Percentiles rank a stretch among this genome's conserved stretches.
Evolutionary conservation across 2,888 invertebrate species (phyloP).

Genomic region (Lochmaea capreae): DNA sequence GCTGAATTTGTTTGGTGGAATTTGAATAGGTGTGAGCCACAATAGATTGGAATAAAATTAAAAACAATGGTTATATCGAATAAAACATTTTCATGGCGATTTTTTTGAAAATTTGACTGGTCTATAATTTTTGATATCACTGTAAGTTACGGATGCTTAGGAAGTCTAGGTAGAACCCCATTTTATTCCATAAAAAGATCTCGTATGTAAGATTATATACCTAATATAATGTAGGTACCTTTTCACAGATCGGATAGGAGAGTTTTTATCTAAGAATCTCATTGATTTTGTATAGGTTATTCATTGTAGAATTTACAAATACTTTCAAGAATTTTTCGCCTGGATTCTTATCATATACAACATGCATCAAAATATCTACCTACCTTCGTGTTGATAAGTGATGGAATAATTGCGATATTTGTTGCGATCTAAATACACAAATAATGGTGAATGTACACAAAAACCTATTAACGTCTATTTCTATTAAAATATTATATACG

Average conservation of each 20-base stretch:
- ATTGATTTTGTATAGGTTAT: neutral
- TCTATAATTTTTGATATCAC: neutral
- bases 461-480: no score
- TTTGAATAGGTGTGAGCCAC: no score
- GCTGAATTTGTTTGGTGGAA: no score
- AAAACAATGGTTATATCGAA: no score
- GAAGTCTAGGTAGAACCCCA: conserved; percentile 1
- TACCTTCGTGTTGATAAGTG: neutral
- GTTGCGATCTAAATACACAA: neutral
- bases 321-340: neutral
- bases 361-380: neutral
- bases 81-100: no score
- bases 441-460: no score
- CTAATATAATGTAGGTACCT: conserved; percentile 12
- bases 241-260: conserved; percentile 7
- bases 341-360: neutral
- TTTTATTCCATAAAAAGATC: conserved; percentile 2
- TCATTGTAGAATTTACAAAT: neutral
- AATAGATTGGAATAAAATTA: no score
- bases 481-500: no score
- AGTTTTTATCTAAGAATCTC: conserved; percentile 12
- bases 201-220: conserved; percentile 14
- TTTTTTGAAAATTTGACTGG: neutral
- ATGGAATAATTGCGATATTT: no score
- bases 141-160: neutral